Conservation (phyloP, 2,797 vertebrate species). For the Muraenolepis orangiensis region DNA sequence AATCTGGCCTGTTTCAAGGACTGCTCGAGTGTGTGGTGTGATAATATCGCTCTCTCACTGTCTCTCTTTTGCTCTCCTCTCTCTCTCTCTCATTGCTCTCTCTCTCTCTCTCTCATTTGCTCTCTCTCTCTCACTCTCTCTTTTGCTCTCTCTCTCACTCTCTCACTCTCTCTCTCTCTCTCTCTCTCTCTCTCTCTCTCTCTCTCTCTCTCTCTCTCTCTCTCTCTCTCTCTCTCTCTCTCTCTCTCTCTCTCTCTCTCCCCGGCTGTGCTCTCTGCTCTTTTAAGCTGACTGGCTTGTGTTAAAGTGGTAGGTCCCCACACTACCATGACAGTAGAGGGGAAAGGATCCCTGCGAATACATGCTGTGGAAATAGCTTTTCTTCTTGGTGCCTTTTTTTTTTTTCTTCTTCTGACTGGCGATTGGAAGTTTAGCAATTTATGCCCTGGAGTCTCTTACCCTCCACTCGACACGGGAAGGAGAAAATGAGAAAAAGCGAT, state of each 20-base stretch:
- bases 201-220: conserved; percentile 30
- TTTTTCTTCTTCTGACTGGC: conserved; percentile 18
- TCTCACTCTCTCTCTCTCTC: conserved; percentile 28
- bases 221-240: conserved; percentile 33
- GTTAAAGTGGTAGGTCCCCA: conserved; percentile 52
- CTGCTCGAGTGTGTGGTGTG: conserved; percentile 54
- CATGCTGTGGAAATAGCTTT: conserved; percentile 74
- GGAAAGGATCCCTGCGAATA: conserved; percentile 31
- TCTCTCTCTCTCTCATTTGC: conserved; percentile 27
- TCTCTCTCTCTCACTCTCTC: conserved; percentile 33
- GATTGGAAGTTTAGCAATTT: conserved; percentile 68
- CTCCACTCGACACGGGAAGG: conserved; percentile 58
- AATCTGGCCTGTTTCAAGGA: conserved; percentile 52
- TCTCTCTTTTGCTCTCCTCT: conserved; percentile 20
- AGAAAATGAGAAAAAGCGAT: conserved; percentile 23
- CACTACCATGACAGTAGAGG: conserved; percentile 10
- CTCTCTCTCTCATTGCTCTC: conserved; percentile 39
- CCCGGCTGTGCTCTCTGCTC: conserved; percentile 16
- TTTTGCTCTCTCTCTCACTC: conserved; percentile 37
- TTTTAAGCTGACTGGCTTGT: conserved; percentile 54
- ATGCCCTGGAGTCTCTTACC: conserved; percentile 54
- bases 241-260: conserved; percentile 35
- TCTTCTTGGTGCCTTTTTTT: conserved; percentile 22
- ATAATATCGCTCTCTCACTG: conserved; percentile 50
- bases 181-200: conserved; percentile 34